These are phyloP conservation scores for Prunella strophiata DNA, from an alignment of 2,797 vertebrate species.

Conservation along the genomic window DNA sequence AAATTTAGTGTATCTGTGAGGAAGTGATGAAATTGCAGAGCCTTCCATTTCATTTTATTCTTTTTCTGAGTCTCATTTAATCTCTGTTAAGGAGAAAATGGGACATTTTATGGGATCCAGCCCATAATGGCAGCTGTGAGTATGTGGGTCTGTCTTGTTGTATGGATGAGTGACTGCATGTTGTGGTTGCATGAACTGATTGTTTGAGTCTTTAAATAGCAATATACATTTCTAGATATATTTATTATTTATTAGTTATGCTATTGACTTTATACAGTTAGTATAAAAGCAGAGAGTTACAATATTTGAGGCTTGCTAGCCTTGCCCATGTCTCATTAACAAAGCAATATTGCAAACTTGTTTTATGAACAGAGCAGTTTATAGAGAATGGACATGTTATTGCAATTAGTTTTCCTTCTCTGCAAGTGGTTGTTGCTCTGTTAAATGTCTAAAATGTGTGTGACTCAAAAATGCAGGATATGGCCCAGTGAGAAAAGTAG, in stretches of 20 bases:
- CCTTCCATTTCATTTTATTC: background rate
- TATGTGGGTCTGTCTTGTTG: background rate
- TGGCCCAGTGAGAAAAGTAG: slow-evolving; percentile 44
- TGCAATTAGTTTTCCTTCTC: slow-evolving; percentile 48
- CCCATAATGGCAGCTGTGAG: background rate
- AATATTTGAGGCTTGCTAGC: background rate
- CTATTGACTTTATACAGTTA: background rate
- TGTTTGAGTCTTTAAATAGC: background rate
- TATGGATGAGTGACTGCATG: background rate
- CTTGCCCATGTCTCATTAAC: background rate
- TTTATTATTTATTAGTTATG: background rate
- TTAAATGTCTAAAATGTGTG: slow-evolving; percentile 32
- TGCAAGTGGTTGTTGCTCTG: slow-evolving; percentile 34
- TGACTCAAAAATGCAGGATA: slow-evolving; percentile 32
- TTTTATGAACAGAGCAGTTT: slow-evolving; percentile 31
- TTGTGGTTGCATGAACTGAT: background rate
- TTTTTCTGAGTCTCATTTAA: background rate
- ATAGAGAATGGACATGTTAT: slow-evolving; percentile 10
- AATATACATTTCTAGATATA: background rate
- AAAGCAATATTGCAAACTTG: background rate
- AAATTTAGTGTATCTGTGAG: background rate
- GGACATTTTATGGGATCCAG: background rate
- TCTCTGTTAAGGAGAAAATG: background rate
- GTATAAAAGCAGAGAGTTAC: background rate
- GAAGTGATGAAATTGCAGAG: background rate